Base-by-base conservation (phyloP, 2,113 vertebrate species). In the Ceyx margarethae region DNA sequence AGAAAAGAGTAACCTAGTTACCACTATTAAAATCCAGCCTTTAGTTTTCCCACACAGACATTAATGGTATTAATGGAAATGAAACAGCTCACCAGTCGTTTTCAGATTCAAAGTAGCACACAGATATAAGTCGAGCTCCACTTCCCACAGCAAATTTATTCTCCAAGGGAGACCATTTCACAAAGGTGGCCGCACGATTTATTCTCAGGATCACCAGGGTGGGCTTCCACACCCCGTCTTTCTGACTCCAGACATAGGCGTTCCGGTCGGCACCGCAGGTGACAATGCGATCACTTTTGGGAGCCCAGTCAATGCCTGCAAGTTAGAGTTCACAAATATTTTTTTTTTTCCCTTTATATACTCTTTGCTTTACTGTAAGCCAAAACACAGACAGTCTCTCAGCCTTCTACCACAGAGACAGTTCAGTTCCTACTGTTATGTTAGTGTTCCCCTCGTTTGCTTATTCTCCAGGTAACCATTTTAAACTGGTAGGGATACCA, bases 111-210 rank as follows among this genome's bases (percentile, higher is more conserved):
- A 99, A 99, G 97, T 99, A 99, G 97, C 99, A 99, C 85, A 99
- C 99, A 2, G 99, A 99, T 96, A 99, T 99, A 95, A 99, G 99
- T 18, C 99, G 98, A 31, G 99, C 99, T 43, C 99, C 99, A 9
- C 99, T 99, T 73, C 99, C 99, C 65, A 99, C 99, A 7, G 99
- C 99, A 95, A 99, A 99, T 96, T 99, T 99, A 96, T 99, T 99
- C 98, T 99, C 99, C 94, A 99, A 69, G 4, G 99, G 99, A 53
- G 99, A 99, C 99, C 99, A 99, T 95, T 99, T 99, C 80, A 99
- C 99, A 33, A 99, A 99, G 68, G 99, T 99, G 88, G 99, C 99
- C 0, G 99, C 99, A 1, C 99, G 98, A 92, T 99, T 99, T 96
- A 99, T 99, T 93, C 99, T 98, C 95, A 99, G 98, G 94, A 99